A percentile compares a stretch with the other conserved stretches of the same genome.
Evolutionary conservation across 2,797 vertebrate genomes (phyloP).

Genomic region (Artibeus lituratus): DNA sequence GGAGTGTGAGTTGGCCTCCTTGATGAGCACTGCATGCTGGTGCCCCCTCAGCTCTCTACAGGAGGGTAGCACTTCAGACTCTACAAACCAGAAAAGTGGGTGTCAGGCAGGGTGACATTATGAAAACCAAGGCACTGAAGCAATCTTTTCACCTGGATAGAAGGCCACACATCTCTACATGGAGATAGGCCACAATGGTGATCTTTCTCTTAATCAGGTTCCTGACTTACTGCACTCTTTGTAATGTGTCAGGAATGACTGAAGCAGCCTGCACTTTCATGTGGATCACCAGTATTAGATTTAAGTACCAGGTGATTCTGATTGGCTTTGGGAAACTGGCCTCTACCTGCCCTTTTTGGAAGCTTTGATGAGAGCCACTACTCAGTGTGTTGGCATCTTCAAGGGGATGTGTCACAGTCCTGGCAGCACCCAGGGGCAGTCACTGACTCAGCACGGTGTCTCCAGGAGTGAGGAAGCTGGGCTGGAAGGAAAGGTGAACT

Average conservation of each 20-base stretch:
- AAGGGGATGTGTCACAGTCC: neutral
- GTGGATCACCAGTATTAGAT: neutral
- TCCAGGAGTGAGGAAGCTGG: fast-evolving
- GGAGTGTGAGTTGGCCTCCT: neutral
- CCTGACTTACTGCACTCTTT: neutral
- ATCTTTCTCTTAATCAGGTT: neutral
- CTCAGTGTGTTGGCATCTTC: neutral
- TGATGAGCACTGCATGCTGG: neutral
- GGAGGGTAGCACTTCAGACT: neutral
- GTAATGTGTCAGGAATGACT: neutral
- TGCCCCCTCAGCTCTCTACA: neutral
- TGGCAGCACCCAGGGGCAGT: neutral
- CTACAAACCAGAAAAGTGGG: neutral
- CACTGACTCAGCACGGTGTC: neutral
- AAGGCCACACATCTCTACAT: neutral
- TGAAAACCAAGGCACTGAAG: neutral
- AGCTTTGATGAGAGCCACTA: constrained; percentile 33
- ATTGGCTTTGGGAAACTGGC: neutral
- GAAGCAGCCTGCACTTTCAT: neutral
- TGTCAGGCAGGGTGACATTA: neutral
- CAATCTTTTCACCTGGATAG: neutral
- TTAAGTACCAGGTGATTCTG: neutral
- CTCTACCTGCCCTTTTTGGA: neutral
- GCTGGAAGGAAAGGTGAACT: neutral
- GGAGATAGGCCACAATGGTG: neutral